Conservation (phyloP, 2,113 vertebrate species). For the Neomonachus schauinslandi region DNA sequence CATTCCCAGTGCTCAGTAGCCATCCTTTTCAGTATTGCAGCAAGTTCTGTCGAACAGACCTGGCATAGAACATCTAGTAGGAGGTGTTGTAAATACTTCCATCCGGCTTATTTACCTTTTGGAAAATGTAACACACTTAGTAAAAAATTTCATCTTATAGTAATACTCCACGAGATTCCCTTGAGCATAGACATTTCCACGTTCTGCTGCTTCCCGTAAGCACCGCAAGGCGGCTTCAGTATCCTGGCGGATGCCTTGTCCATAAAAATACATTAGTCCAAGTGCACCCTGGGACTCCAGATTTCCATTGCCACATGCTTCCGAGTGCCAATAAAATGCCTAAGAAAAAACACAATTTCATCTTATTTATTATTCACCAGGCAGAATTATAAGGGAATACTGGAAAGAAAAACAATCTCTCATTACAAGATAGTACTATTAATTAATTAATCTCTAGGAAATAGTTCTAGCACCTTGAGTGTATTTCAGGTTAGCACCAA, state of each 20-base stretch:
- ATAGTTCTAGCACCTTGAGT: not conserved
- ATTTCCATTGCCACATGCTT: slow-evolving; percentile 90
- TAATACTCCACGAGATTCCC: slow-evolving; percentile 89
- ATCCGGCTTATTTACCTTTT: slow-evolving; percentile 84
- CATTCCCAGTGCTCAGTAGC: not conserved
- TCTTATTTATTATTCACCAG: not conserved
- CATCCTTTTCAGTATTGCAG: not conserved
- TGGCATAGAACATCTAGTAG: not conserved
- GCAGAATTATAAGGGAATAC: not conserved
- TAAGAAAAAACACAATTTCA: slow-evolving; percentile 65
- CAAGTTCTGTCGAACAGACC: not conserved
- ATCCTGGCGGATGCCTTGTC: slow-evolving; percentile 84
- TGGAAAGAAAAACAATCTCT: not conserved
- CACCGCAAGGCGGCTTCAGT: slow-evolving; percentile 83
- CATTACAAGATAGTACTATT: not conserved
- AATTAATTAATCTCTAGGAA: not conserved
- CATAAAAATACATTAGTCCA: slow-evolving; percentile 89
- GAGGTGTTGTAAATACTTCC: not conserved
- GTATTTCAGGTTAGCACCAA: not conserved
- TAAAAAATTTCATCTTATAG: slow-evolving; percentile 88
- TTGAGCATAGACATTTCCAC: slow-evolving; percentile 89
- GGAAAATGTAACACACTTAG: slow-evolving; percentile 85
- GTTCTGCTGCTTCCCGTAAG: slow-evolving; percentile 85
- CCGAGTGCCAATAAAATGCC: slow-evolving; percentile 92
- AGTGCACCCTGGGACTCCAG: slow-evolving; percentile 90